Conservation (phyloP, 1,140 invertebrate species). For the Leucophenga varia region DNA sequence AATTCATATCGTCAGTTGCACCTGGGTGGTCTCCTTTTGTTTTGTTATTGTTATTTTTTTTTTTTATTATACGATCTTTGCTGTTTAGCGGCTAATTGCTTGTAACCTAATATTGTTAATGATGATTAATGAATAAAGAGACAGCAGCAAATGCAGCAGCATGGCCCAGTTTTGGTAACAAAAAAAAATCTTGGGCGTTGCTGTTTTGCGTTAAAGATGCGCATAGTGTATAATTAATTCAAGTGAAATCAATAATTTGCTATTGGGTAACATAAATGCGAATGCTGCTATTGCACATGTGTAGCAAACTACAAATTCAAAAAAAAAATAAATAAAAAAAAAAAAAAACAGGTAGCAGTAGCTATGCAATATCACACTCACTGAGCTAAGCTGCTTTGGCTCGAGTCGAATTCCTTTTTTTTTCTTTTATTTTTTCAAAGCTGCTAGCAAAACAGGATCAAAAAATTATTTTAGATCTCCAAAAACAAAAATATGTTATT, state of each 20-base stretch:
- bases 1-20: slow-evolving; percentile 12
- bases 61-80: too few relatives aligned
- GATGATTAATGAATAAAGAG: slow-evolving; percentile 45
- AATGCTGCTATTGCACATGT: too few relatives aligned
- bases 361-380: too few relatives aligned
- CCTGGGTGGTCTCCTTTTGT: slow-evolving; percentile 12
- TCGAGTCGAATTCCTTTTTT: slow-evolving; percentile 19
- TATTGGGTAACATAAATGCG: too few relatives aligned
- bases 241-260: too few relatives aligned
- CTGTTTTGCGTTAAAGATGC: slow-evolving; percentile 32
- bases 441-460: slow-evolving; percentile 48
- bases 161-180: too few relatives aligned
- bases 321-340: too few relatives aligned
- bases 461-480: slow-evolving; percentile 37
- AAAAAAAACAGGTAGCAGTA: background rate
- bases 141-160: slow-evolving; percentile 7
- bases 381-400: slow-evolving; percentile 44
- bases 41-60: too few relatives aligned
- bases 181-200: too few relatives aligned
- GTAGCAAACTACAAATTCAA: too few relatives aligned
- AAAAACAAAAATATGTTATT: slow-evolving; percentile 26
- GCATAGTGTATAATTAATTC: too few relatives aligned
- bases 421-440: slow-evolving; percentile 27
- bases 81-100: slow-evolving; percentile 5
- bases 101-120: slow-evolving; percentile 43